Conservation (phyloP, 1,140 invertebrate genomes). For the Druon quercuslanigerum region DNA sequence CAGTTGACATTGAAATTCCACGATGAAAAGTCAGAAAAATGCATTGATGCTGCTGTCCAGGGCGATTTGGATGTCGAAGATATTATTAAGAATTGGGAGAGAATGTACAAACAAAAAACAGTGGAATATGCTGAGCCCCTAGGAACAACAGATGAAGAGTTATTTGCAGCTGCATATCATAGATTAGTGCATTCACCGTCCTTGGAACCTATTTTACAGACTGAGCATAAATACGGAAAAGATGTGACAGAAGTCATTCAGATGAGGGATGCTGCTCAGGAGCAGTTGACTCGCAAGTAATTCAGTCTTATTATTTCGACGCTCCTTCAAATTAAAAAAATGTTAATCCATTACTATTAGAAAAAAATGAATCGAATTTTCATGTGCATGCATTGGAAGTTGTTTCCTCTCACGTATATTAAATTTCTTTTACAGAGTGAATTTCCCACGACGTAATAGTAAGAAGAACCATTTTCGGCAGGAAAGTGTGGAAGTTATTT, state of each 20-base stretch:
- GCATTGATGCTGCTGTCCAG: conserved; percentile 74
- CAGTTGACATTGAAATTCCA: conserved; percentile 76
- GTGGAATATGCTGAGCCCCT: conserved; percentile 81
- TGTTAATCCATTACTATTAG: too few relatives aligned
- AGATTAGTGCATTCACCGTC: conserved; percentile 88
- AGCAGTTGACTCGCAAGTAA: conserved; percentile 80
- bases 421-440: too few relatives aligned
- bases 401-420: too few relatives aligned
- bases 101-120: conserved; percentile 82
- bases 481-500: too few relatives aligned
- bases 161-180: conserved; percentile 89
- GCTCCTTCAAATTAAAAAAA: too few relatives aligned
- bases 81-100: conserved; percentile 82
- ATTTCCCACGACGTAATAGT: too few relatives aligned
- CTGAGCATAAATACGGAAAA: conserved; percentile 86
- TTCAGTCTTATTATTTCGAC: conserved; percentile 51
- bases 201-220: conserved; percentile 84
- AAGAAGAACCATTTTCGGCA: too few relatives aligned
- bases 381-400: too few relatives aligned
- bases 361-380: too few relatives aligned
- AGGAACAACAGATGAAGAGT: conserved; percentile 83
- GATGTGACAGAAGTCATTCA: conserved; percentile 82
- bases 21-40: conserved; percentile 76
- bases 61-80: conserved; percentile 80
- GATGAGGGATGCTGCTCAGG: conserved; percentile 80